Base-by-base conservation (phyloP, 1,140 invertebrate genomes). In the Doryteuthis pealeii region DNA sequence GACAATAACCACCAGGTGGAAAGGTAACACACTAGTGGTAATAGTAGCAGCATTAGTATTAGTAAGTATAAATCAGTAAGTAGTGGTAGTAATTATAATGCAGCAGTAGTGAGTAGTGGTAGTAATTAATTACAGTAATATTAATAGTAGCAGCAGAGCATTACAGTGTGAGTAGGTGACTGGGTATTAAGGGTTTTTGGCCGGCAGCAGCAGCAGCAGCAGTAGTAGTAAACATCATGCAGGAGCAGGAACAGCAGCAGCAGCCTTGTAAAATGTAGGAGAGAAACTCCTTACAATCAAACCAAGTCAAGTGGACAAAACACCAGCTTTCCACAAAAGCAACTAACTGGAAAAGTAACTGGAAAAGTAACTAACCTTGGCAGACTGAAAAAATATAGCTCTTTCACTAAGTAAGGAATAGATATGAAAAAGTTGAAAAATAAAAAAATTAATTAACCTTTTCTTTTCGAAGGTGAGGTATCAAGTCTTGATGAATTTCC, bases 401-500 rank as follows among this genome's bases (percentile, higher is more conserved):
- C 54, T 62, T 62, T 62, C 54, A 62, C 54, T 62, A 62, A 62
- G 54, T 62, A 62, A 62, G 54, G 26, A n/a, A 62, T 62, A 62
- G 54, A 62, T 62, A 62, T 62, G 18, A 62, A 62, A 62, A 62
- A 62, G 54, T 62, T 62, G 54, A 62, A 62, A 62, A 62, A 62
- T 62, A 62, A 62, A 62, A 62, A 62, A 62, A 62, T 62, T 28
- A 62, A 62, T 62, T 62, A 62, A 62, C 54, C 54, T 62, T 62
- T 62, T 62, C 54, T 62, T 62, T 62, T 62, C 54, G 54, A 62
- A 62, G 54, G 54, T 62, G 54, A 62, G 54, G 54, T 62, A 62
- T 62, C 54, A 62, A 62, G 54, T 62, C 54, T 62, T 62, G 54
- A 28, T 62, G 54, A 62, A 62, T 62, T 62, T 62, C 54, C 54